Evolutionary conservation across 2,113 vertebrate genomes (phyloP).

Genomic region (Beaufortia kweichowensis): DNA sequence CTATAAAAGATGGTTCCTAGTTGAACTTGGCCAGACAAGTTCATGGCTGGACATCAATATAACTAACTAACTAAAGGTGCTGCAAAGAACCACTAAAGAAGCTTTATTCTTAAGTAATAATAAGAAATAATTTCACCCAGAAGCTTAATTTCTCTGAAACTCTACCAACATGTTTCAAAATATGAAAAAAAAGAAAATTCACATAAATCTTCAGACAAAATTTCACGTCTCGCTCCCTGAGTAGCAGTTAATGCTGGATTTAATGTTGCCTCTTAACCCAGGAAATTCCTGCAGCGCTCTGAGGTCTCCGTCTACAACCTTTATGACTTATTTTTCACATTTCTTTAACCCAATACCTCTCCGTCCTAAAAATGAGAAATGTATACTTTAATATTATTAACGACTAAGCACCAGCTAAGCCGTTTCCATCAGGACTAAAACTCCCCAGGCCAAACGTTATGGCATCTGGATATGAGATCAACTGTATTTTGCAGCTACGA

Average conservation of each 20-base stretch:
- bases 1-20: too few relatives aligned
- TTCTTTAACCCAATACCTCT: background rate
- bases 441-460: background rate
- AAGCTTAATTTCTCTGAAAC: conserved; percentile 19
- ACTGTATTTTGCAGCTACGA: conserved; percentile 11
- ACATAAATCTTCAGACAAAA: conserved; percentile 35
- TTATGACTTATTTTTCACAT: background rate
- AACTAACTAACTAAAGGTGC: too few relatives aligned
- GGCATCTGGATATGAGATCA: conserved; percentile 11
- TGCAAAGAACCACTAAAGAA: too few relatives aligned
- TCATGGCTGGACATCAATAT: too few relatives aligned
- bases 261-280: conserved; percentile 43
- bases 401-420: background rate
- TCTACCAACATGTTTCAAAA: background rate
- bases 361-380: background rate
- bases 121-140: conserved; percentile 50
- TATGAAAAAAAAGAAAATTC: conserved; percentile 10
- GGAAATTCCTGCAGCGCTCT: conserved; percentile 13
- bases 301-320: conserved; percentile 22
- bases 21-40: too few relatives aligned
- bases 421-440: conserved; percentile 16
- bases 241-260: conserved; percentile 28
- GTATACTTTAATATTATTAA: conserved; percentile 3
- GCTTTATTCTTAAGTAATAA: too few relatives aligned
- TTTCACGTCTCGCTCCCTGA: conserved; percentile 17